Evolutionary conservation across 2,113 vertebrate species (phyloP).

Genomic region (Tricholaema leucomelas): DNA sequence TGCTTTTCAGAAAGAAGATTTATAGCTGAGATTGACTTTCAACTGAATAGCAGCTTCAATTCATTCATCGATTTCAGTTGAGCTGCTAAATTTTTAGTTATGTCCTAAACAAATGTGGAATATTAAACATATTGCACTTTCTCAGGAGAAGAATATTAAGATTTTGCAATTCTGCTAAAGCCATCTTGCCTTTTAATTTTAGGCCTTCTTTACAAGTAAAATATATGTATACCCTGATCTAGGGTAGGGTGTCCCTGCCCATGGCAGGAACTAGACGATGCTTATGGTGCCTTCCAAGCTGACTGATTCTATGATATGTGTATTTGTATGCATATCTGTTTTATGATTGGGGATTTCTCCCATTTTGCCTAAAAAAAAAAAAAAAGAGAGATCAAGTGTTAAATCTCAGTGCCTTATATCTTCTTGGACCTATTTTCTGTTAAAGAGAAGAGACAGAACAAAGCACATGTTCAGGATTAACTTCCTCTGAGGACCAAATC

Average conservation of each 20-base stretch:
- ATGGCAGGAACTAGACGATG: too few relatives aligned
- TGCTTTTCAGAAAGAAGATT: neutral
- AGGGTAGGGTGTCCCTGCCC: too few relatives aligned
- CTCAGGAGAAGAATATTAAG: neutral
- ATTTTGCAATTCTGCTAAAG: neutral
- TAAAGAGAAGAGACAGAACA: neutral
- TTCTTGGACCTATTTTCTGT: neutral
- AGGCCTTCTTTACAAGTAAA: neutral
- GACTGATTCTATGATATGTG: too few relatives aligned
- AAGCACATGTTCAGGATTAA: neutral
- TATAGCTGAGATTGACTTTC: neutral
- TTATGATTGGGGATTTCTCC: neutral
- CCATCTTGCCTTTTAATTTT: neutral
- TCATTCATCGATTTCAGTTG: neutral
- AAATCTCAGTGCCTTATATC: neutral
- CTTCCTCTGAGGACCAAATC: neutral
- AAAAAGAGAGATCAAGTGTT: too few relatives aligned
- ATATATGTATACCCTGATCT: too few relatives aligned
- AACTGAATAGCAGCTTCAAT: neutral
- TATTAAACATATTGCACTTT: neutral
- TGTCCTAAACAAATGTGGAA: neutral
- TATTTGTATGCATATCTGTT: neutral
- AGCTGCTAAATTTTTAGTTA: neutral
- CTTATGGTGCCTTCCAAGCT: too few relatives aligned
- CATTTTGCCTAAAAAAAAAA: neutral